Base-by-base conservation (phyloP, 2,113 vertebrate genomes). In the Geococcyx californianus region DNA sequence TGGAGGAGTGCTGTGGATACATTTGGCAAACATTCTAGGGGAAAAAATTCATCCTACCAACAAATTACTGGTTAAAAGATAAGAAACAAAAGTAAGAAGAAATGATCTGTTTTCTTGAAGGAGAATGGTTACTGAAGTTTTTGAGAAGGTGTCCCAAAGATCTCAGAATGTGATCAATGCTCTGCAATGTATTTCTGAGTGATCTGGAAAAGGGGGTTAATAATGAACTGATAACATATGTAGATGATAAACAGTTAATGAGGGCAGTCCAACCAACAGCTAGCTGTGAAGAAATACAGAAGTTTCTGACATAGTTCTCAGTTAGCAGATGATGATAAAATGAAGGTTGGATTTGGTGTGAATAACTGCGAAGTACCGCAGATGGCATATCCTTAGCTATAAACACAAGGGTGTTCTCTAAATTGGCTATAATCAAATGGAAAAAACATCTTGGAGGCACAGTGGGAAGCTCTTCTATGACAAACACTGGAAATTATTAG, bases 361-460 rank as follows among this genome's bases (percentile, higher is more conserved):
- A 95, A 89, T 89, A 94, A 91, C 77, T 84, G 40, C 23, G 5
- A 36, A 89, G 81, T 75, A 84, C 66, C 91, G 78, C 87, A 89
- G 84, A 93, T 95, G 93, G 66, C 69, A 81, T 40, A 63, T 87
- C 60, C 40, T 40, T 66, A 66, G 73, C 45, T 84, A 40, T 80
- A 49, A 97, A 75, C 55, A 74, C 44, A 63, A 63, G 26, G 20
- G 55, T 91, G 47, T 42, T 91, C 47, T 93, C 52, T 84, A 55
- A 91, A 82, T 52, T 87, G 44, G 25, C 52, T 94, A 15, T 93
- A 93, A 91, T 87, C 73, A 89, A 90, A 78, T 60, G 81, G 38
- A 59, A 82, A 52, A 89, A 77, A 21, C 54, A 77, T 89, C 60
- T 63, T 94, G 73, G 60, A 84, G 60, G 33, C 76, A 89, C 77